Evolutionary conservation across 2,888 invertebrate genomes (phyloP), one percentile per base, ranked within the genome.

Genomic region (Idaea straminata): DNA sequence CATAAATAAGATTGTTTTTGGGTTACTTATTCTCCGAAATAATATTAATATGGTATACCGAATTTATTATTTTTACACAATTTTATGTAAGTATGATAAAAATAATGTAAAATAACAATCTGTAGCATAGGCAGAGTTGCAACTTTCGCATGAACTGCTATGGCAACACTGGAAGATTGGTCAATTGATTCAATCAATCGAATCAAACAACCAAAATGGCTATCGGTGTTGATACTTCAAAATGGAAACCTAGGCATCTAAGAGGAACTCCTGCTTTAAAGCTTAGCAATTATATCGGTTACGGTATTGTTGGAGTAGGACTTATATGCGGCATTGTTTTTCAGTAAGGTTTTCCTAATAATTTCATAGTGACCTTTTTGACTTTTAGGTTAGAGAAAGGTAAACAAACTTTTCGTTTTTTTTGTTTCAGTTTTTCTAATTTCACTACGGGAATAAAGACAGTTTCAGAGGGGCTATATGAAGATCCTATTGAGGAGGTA

Each of bases 161-260:
- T 47, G 47, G 47, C 47, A 47, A 13, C 47, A 47, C 47, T 13
- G 10, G 10, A 47, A 13, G 47, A 4, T 13, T 34, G 13, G 59
- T 59, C 59, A 10, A 59, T 35, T 64, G 15, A 34, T 58, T 47
- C 61, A 58, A 36, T 38, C 5, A 38, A 64, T 15, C 35, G 65
- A 61, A 47, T 16, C 59, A 61, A 67, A 62, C 60, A 60, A 62
- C 36, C 73, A 84, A 87, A 77, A 93, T 94, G 94, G 93, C 92
- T 68, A 89, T 92, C 70, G 93, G 93, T 64, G 83, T 93, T 64
- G 94, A 94, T 87, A 87, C 89, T 63, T 92, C 87, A 72, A 92
- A 91, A 81, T 92, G 95, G 83, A 96, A 96, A 91, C 95, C 95
- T 70, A 93, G 95, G 84, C 92, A 93, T 87, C 85, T 95, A 68